Percentiles rank a stretch among this genome's conserved stretches.
Conservation (phyloP, 2,888 invertebrate genomes). For the Calameuta filiformis region DNA sequence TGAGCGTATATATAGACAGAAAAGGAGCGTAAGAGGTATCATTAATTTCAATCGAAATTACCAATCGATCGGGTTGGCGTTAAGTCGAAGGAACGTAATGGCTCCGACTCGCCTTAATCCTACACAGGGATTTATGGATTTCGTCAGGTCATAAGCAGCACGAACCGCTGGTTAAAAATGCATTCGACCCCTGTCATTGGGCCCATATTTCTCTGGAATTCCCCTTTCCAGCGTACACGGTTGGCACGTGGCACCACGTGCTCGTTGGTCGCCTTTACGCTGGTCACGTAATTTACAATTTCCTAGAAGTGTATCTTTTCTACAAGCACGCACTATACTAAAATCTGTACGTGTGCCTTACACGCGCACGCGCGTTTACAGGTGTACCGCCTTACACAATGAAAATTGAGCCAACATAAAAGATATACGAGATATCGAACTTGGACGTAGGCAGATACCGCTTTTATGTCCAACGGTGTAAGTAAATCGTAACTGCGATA, state of each 20-base stretch:
- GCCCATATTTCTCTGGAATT: slow-evolving; percentile 47
- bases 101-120: slow-evolving; percentile 9
- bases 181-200: slow-evolving; percentile 50
- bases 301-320: slow-evolving; percentile 22
- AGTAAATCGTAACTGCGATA: not conserved
- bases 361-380: not conserved
- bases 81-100: not conserved
- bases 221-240: slow-evolving; percentile 29
- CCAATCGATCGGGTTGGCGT: slow-evolving; percentile 15
- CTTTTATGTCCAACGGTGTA: not conserved
- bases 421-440: not conserved
- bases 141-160: slow-evolving; percentile 20
- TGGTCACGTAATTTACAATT: slow-evolving; percentile 29
- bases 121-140: slow-evolving; percentile 20
- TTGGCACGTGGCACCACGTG: slow-evolving; percentile 46
- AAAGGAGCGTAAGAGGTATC: slow-evolving; percentile 13
- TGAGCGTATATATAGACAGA: not conserved
- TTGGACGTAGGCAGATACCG: not conserved
- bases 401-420: not conserved
- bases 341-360: not conserved
- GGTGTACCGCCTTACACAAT: not conserved
- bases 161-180: slow-evolving; percentile 39
- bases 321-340: not conserved
- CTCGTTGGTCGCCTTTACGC: slow-evolving; percentile 24
- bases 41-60: slow-evolving; percentile 45